Conservation (phyloP, 2,113 vertebrate genomes). For the Vidua chalybeata region DNA sequence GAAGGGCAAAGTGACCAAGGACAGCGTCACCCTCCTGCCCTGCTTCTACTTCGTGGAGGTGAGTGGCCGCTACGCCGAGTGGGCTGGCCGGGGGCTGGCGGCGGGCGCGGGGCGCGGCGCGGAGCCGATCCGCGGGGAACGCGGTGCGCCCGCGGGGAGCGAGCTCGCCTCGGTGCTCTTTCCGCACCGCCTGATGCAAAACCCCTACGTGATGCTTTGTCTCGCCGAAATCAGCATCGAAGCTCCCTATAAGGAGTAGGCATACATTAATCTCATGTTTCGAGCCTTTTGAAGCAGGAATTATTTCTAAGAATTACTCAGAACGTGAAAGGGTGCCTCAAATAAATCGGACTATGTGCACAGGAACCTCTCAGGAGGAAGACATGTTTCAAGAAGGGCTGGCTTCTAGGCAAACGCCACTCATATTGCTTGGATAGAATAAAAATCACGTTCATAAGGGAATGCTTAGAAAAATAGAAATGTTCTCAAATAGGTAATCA, state of each 20-base stretch:
- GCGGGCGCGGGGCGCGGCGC: neutral
- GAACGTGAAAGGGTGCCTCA: constrained; percentile 1
- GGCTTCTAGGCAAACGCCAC: neutral
- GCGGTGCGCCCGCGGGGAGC: neutral
- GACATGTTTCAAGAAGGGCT: constrained; percentile 54
- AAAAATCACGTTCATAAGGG: neutral
- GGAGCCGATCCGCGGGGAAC: neutral
- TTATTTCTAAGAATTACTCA: neutral
- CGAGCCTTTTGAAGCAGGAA: neutral
- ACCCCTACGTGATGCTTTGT: neutral
- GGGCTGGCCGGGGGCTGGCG: neutral
- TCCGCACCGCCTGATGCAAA: neutral
- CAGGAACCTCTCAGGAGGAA: constrained; percentile 14
- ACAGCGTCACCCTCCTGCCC: constrained; percentile 93
- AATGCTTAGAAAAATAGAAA: neutral
- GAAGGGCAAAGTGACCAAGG: constrained; percentile 86
- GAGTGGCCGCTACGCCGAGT: constrained; percentile 46
- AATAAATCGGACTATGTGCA: neutral
- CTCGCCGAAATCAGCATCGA: neutral
- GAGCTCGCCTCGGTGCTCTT: neutral
- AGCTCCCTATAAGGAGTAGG: neutral
- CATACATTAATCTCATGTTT: neutral
- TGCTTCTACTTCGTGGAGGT: constrained; percentile 99
- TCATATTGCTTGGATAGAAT: neutral
- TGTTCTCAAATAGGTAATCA: neutral